Evolutionary conservation across 2,113 vertebrate genomes (phyloP), one percentile per base, ranked within the genome.

Genomic region (Octodon degus): DNA sequence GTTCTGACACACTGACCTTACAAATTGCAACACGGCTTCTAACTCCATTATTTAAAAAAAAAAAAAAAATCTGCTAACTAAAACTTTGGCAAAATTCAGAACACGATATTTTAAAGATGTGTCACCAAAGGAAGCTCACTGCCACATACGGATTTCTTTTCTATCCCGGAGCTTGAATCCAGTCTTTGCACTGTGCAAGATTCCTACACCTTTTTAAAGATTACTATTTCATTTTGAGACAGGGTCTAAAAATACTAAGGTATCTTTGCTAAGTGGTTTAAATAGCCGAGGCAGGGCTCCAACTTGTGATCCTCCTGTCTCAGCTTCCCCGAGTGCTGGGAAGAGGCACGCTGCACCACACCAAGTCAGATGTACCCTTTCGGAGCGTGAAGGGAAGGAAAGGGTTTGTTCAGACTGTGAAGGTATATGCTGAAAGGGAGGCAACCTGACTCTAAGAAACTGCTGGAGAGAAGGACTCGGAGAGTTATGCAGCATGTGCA

Each of bases 401-500:
- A 95, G 83, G 13, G 43, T 24, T 95, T 91, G 82, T 25, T 87
- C 84, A 86, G 72, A 77, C 98, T 97, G 94, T 95, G 92, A 96
- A 92, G 96, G 32, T 86, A 95, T 85, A 94, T 97, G 88, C 68
- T 90, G 89, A 97, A 95, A 96, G 40, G 50, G 76, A 97, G 74
- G 85, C 96, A 94, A 90, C 91, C 96, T 53, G 90, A 58, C 8
- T 0, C 53, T 68, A 82, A 96, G 93, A 79, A 43, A 95, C 77
- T 43, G 17, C 30, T 11, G 30, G 97, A 96, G 70, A 98, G 97
- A 97, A 98, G 76, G 86, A 86, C 53, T 95, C 77, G 5, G 53
- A 97, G 97, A 98, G 97, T 98, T 83, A 96, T 89, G 96, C 94
- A 97, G 98, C 97, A 97, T 93, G 97, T 97, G 68, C 17, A 8